Evolutionary conservation across 2,888 invertebrate species (phyloP).

Genomic region (Campopleginae sp.): DNA sequence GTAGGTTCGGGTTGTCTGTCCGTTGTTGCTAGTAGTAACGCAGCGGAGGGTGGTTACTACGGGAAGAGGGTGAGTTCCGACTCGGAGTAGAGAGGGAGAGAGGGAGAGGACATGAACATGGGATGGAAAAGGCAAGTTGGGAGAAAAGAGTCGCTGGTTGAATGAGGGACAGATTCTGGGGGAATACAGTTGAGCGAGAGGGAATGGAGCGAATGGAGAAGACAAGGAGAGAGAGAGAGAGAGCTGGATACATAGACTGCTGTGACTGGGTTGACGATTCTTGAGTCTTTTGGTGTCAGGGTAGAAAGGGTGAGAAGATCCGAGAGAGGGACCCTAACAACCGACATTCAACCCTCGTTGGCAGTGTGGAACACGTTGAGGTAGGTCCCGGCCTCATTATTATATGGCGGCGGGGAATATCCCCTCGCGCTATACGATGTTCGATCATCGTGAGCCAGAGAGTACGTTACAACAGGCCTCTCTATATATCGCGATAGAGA

Average conservation of each 20-base stretch:
- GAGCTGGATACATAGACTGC: constrained; percentile 19
- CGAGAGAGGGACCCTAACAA: constrained; percentile 52
- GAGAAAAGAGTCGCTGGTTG: constrained; percentile 48
- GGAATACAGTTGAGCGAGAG: constrained; percentile 66
- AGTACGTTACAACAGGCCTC: constrained; percentile 16
- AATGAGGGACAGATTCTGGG: constrained; percentile 51
- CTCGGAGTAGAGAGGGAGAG: constrained; percentile 1
- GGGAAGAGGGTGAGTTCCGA: constrained; percentile 35
- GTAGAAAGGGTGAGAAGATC: constrained; percentile 61
- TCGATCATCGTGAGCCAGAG: constrained; percentile 38
- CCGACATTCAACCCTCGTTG: constrained; percentile 62
- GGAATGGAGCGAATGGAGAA: constrained; percentile 66
- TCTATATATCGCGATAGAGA: constrained; percentile 27
- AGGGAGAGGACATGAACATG: constrained; percentile 42
- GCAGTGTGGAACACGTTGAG: constrained; percentile 57
- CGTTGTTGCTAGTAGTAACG: constrained; percentile 62
- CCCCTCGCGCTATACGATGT: constrained; percentile 20
- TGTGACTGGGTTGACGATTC: constrained; percentile 78
- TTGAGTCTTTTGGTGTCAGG: constrained; percentile 72
- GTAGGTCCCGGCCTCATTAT: constrained; percentile 75
- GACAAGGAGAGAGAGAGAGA: constrained; percentile 66
- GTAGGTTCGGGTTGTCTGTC: constrained; percentile 79
- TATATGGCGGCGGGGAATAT: constrained; percentile 71
- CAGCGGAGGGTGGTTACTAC: constrained; percentile 14
- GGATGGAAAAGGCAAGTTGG: constrained; percentile 46